phyloP scores from a whole-genome alignment of 2,113 vertebrate species.

The western clawed frog (Xenopus tropicalis) region DNA sequence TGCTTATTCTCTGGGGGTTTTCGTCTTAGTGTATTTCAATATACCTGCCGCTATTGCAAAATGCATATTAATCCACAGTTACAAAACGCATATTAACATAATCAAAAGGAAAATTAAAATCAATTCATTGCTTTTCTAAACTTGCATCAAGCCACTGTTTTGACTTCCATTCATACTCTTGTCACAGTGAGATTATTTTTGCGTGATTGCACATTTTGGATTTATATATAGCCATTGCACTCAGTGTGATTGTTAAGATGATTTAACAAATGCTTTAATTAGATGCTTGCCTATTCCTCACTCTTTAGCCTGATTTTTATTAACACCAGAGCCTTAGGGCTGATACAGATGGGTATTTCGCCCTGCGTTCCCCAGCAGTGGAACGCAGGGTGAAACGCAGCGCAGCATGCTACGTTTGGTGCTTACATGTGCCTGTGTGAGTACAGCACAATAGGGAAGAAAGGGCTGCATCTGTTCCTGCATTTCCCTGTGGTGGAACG shows the following conservation, averaged over 20 bases:
- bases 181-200: slow-evolving; percentile 58
- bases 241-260: slow-evolving; percentile 57
- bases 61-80: neutral
- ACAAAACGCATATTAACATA: slow-evolving; percentile 48
- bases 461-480: too few relatives aligned
- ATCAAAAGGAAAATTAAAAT: slow-evolving; percentile 48
- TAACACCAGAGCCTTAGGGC: neutral
- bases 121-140: slow-evolving; percentile 11
- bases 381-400: too few relatives aligned
- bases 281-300: slow-evolving; percentile 52
- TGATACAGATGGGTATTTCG: neutral
- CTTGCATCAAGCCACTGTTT: slow-evolving; percentile 52
- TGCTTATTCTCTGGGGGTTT: too few relatives aligned
- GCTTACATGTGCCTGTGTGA: too few relatives aligned
- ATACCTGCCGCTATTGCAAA: too few relatives aligned
- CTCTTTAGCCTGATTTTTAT: slow-evolving; percentile 55
- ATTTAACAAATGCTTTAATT: slow-evolving; percentile 60
- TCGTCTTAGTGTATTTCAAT: too few relatives aligned
- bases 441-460: too few relatives aligned
- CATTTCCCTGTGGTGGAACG: too few relatives aligned
- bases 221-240: slow-evolving; percentile 58
- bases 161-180: slow-evolving; percentile 58
- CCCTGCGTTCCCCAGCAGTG: too few relatives aligned
- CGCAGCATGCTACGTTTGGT: too few relatives aligned
- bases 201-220: slow-evolving; percentile 49